Conservation (phyloP, 2,888 invertebrate genomes). For the Thelaira solivaga region DNA sequence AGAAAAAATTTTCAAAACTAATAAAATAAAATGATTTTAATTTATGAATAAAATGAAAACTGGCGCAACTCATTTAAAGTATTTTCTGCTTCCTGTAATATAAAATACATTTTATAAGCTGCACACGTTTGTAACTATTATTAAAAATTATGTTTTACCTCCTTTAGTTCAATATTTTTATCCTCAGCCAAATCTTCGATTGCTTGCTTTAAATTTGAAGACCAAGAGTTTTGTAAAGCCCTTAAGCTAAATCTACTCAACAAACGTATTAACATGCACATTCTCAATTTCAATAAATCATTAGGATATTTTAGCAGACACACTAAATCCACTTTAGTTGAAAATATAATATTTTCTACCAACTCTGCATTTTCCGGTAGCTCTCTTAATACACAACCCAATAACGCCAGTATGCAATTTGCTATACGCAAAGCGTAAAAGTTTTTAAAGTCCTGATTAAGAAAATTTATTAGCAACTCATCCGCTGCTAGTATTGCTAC, state of each 20-base stretch:
- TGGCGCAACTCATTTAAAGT: conserved; percentile 75
- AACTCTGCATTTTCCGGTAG: conserved; percentile 87
- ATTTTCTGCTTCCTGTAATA: conserved; percentile 71
- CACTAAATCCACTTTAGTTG: conserved; percentile 79
- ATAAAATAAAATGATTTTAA: background rate
- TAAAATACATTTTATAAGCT: conserved; percentile 1
- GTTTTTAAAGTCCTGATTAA: conserved; percentile 73
- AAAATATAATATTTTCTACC: conserved; percentile 84
- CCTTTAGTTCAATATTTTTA: conserved; percentile 67
- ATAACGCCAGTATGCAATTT: conserved; percentile 83
- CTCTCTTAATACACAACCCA: conserved; percentile 85
- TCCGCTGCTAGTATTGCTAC: conserved; percentile 79
- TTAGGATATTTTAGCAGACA: conserved; percentile 80
- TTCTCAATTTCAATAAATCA: conserved; percentile 80
- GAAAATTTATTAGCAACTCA: conserved; percentile 74
- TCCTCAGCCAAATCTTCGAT: conserved; percentile 73
- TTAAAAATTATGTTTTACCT: conserved; percentile 60
- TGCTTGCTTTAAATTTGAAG: conserved; percentile 68
- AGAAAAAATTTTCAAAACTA: conserved; percentile 16
- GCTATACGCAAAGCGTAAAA: conserved; percentile 78
- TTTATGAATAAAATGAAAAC: conserved; percentile 73
- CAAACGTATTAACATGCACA: conserved; percentile 84
- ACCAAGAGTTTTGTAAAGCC: conserved; percentile 78
- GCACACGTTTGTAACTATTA: background rate
- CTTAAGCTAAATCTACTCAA: conserved; percentile 83